Evolutionary conservation across 2,888 invertebrate genomes (phyloP).

Genomic region (Diogma glabrata): DNA sequence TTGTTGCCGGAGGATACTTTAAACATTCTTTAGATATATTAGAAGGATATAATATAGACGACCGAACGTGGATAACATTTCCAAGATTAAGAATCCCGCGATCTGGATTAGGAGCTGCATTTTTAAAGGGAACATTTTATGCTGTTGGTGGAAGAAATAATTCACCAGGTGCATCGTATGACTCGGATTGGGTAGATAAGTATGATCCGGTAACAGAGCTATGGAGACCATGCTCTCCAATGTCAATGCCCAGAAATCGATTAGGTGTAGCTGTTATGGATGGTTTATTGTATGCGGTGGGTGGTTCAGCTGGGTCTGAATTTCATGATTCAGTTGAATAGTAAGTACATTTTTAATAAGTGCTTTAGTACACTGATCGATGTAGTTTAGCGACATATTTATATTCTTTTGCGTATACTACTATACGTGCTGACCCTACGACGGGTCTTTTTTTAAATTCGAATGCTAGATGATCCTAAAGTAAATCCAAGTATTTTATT

Average conservation of each 20-base stretch:
- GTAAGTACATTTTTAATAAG: conserved; percentile 42
- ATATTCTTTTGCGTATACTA: conserved; percentile 9
- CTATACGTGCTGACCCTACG: conserved; percentile 19
- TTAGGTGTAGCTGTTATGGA: conserved; percentile 92
- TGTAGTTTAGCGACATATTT: too few relatives aligned
- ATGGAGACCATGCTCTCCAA: conserved; percentile 78
- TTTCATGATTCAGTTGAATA: conserved; percentile 85
- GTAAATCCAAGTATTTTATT: too few relatives aligned
- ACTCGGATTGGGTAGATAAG: conserved; percentile 74
- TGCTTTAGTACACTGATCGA: too few relatives aligned
- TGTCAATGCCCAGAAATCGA: conserved; percentile 79
- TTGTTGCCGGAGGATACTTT: conserved; percentile 83
- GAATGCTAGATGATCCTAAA: neutral
- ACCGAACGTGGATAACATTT: conserved; percentile 70
- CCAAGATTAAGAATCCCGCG: conserved; percentile 77
- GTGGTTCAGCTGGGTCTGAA: conserved; percentile 75
- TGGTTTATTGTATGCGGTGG: conserved; percentile 80
- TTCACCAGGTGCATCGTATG: conserved; percentile 75
- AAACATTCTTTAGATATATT: conserved; percentile 75
- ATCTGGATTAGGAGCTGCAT: conserved; percentile 78
- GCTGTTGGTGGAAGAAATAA: conserved; percentile 89
- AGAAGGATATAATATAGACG: conserved; percentile 81
- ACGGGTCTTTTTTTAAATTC: too few relatives aligned
- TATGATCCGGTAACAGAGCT: conserved; percentile 63
- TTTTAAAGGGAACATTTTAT: conserved; percentile 79